phyloP scores from a whole-genome alignment of 2,113 vertebrate genomes.

The Climacteris rufus region DNA sequence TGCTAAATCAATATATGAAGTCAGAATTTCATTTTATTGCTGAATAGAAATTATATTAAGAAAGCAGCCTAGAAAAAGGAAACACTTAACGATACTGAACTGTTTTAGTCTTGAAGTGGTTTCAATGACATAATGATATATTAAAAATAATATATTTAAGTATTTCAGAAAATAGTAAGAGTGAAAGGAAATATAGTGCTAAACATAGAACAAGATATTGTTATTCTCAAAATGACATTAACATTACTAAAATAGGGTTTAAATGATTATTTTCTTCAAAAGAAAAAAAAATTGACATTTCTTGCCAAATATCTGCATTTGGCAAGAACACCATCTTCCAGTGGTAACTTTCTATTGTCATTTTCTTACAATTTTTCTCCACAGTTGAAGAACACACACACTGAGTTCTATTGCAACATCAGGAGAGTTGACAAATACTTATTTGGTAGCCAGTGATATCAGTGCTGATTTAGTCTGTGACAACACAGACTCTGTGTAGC shows the following conservation, averaged over 20 bases:
- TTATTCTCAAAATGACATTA: neutral
- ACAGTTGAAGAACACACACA: neutral
- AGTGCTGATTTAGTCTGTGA: neutral
- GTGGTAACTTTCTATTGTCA: neutral
- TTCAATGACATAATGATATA: neutral
- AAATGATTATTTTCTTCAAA: neutral
- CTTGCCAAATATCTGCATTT: neutral
- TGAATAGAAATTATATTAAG: conserved; percentile 7
- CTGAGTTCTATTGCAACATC: neutral
- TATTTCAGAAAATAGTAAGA: neutral
- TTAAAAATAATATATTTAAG: neutral
- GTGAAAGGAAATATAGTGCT: neutral
- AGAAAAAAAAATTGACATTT: neutral
- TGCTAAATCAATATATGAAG: conserved; percentile 48
- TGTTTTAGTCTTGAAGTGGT: neutral
- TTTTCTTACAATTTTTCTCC: neutral
- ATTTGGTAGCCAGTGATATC: neutral
- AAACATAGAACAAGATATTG: neutral
- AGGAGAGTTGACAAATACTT: neutral
- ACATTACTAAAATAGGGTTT: neutral
- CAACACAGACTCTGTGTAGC: fast-evolving
- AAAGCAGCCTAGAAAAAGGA: neutral
- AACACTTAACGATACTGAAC: neutral
- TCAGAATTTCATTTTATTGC: conserved; percentile 27
- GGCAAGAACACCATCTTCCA: neutral